A percentile compares a stretch with the other conserved stretches of the same genome.
Conservation (phyloP, 2,113 vertebrate genomes). For the Cyphomyrus plagiostoma region DNA sequence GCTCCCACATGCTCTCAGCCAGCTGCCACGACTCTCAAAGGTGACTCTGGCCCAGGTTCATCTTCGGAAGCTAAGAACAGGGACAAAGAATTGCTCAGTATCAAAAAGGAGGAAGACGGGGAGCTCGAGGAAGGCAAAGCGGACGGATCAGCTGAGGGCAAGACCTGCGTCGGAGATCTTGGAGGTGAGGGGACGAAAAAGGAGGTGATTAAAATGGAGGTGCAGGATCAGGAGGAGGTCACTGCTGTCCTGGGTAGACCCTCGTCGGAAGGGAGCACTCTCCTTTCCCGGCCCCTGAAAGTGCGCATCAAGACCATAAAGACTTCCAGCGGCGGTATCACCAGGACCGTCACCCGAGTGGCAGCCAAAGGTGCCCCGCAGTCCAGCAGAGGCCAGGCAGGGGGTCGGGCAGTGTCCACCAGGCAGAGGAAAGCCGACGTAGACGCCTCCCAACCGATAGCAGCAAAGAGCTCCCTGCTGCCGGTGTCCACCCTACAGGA, state of each 20-base stretch:
- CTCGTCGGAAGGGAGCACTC: neutral
- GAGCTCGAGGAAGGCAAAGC: constrained; percentile 42
- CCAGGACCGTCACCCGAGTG: constrained; percentile 72
- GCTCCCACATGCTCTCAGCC: neutral
- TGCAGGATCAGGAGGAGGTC: constrained; percentile 47
- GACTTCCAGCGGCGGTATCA: constrained; percentile 72
- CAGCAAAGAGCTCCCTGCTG: constrained; percentile 66
- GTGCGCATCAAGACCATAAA: constrained; percentile 94
- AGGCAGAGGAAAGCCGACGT: constrained; percentile 50
- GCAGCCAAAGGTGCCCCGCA: constrained; percentile 55
- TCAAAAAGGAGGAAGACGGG: constrained; percentile 37
- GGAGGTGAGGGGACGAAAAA: constrained; percentile 12
- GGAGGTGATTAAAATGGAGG: constrained; percentile 25
- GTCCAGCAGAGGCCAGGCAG: constrained; percentile 43
- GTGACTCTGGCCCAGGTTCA: constrained; percentile 43
- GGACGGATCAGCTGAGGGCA: neutral
- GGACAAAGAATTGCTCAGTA: neutral
- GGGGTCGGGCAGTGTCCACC: constrained; percentile 26
- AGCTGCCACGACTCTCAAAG: constrained; percentile 31
- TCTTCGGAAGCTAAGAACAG: constrained; percentile 26
- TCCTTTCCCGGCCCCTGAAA: constrained; percentile 72
- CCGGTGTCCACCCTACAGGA: constrained; percentile 69
- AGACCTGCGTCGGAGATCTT: constrained; percentile 22
- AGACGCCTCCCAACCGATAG: constrained; percentile 58
- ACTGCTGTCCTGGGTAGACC: constrained; percentile 30